Percentiles rank a stretch among this genome's conserved stretches.
Conservation (phyloP, 2,888 invertebrate genomes). For the Flexamia atlantica region DNA sequence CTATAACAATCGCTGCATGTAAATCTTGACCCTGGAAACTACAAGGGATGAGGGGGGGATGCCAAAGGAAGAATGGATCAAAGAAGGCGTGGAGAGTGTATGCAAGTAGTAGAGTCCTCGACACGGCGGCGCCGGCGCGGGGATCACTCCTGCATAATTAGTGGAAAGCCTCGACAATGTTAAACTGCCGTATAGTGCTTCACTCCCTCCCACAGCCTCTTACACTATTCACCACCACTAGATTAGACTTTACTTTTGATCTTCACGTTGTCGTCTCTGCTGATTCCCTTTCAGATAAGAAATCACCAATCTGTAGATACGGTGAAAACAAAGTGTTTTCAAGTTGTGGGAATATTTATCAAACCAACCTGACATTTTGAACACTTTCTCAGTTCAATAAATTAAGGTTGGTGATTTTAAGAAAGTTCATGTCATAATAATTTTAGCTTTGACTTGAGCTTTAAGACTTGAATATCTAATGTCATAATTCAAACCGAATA, state of each 20-base stretch:
- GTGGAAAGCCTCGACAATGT: constrained; percentile 24
- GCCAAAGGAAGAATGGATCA: constrained; percentile 28
- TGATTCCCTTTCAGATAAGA: too few relatives aligned
- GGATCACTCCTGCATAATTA: not conserved
- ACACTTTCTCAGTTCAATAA: too few relatives aligned
- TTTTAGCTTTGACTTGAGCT: too few relatives aligned
- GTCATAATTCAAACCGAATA: too few relatives aligned
- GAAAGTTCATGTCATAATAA: too few relatives aligned
- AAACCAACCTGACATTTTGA: too few relatives aligned
- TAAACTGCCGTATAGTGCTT: not conserved
- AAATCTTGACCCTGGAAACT: not conserved
- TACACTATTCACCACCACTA: constrained; percentile 17
- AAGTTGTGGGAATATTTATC: too few relatives aligned
- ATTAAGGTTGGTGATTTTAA: too few relatives aligned
- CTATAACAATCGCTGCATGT: not conserved
- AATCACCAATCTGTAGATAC: too few relatives aligned
- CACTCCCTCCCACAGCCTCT: not conserved
- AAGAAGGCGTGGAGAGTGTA: constrained; percentile 5
- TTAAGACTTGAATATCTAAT: too few relatives aligned
- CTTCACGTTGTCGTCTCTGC: not conserved
- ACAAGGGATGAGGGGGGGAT: not conserved
- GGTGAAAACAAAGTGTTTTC: too few relatives aligned
- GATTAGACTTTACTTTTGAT: constrained; percentile 26
- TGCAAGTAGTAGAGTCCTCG: constrained; percentile 7
- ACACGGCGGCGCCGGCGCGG: not conserved